Base-by-base conservation (phyloP, 2,113 vertebrate genomes). In the Regulus satrapa region DNA sequence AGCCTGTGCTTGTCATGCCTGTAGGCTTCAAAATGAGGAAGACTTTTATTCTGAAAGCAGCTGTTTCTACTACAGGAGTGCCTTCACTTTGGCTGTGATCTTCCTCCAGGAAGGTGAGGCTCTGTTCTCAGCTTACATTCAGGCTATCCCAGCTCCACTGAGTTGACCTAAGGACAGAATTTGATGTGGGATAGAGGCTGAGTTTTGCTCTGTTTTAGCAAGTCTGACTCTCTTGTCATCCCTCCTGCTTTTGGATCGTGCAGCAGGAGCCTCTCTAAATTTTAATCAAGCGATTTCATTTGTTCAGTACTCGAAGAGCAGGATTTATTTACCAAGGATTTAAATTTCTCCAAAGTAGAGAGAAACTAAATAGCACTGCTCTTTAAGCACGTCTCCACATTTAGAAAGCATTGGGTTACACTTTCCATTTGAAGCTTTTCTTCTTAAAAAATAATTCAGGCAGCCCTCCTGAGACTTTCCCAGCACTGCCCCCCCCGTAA, bases 361-460 rank as follows among this genome's bases (percentile, higher is more conserved):
- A 93, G 93, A 96, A 96, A 95, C 77, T 72, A 95, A 96, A 97
- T 95, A 96, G 89, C 59, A 9, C 46, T 69, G 14, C 95, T 97
- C 95, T 95, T 95, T 96, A 94, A 97, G 82, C 86, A 77, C 69
- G 89, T 90, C 93, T 85, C 85, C 79, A 87, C 95, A 89, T 40
- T 85, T 90, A 92, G 92, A 97, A 90, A 94, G 97, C 94, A 89
- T 97, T 95, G 87, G 95, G 95, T 97, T 98, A 96, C 97, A 95
- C 88, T 97, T 95, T 96, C 95, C 92, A 94, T 93, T 97, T 96
- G 95, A 98, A 95, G 90, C 58, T 94, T 97, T 97, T 96, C 94
- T 92, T 91, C 90, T 96, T 88, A 95, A 97, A 97, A 97, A 90
- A 73, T 85, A 90, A 97, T 95, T 95, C 92, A 83, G 94, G 32